Evolutionary conservation across 2,113 vertebrate genomes (phyloP).

Genomic region (Sebastes schlegelii): DNA sequence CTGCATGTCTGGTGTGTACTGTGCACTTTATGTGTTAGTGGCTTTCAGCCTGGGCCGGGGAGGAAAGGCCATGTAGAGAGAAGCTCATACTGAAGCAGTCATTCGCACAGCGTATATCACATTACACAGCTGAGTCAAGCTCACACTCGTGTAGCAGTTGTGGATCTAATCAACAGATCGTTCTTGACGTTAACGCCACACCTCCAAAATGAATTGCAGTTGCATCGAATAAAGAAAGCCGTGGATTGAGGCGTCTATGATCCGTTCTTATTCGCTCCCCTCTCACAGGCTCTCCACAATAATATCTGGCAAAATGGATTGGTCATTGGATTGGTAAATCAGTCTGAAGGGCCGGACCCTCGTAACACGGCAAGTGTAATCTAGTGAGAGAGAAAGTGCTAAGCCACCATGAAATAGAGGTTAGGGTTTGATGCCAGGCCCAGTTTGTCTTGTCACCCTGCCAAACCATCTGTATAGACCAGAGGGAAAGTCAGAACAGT

Average conservation of each 20-base stretch:
- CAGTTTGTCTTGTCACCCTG: conserved; percentile 85
- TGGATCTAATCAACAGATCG: conserved; percentile 73
- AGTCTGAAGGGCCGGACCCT: conserved; percentile 44
- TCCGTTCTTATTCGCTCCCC: conserved; percentile 39
- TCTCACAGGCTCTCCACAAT: conserved; percentile 35
- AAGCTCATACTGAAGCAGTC: conserved; percentile 33
- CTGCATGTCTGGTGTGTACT: conserved; percentile 34
- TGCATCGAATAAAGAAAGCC: conserved; percentile 44
- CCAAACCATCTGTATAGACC: conserved; percentile 85
- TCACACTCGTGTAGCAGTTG: conserved; percentile 58
- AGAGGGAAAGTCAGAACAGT: conserved; percentile 72
- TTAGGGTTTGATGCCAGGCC: conserved; percentile 81
- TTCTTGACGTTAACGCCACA: conserved; percentile 63
- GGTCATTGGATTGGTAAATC: conserved; percentile 69
- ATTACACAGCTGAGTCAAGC: conserved; percentile 57
- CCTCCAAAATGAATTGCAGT: conserved; percentile 66
- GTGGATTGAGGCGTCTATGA: conserved; percentile 26
- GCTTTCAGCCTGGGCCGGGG: conserved; percentile 40
- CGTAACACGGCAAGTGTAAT: conserved; percentile 75
- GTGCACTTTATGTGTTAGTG: conserved; percentile 32
- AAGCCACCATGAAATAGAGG: conserved; percentile 86
- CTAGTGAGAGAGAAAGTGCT: conserved; percentile 81
- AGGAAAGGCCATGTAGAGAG: conserved; percentile 29
- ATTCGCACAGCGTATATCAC: conserved; percentile 48
- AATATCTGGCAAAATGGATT: conserved; percentile 58